Percentiles rank a stretch among this genome's conserved stretches.
phyloP scores from a whole-genome alignment of 2,888 invertebrate species.

The Ganaspis brasiliensis region DNA sequence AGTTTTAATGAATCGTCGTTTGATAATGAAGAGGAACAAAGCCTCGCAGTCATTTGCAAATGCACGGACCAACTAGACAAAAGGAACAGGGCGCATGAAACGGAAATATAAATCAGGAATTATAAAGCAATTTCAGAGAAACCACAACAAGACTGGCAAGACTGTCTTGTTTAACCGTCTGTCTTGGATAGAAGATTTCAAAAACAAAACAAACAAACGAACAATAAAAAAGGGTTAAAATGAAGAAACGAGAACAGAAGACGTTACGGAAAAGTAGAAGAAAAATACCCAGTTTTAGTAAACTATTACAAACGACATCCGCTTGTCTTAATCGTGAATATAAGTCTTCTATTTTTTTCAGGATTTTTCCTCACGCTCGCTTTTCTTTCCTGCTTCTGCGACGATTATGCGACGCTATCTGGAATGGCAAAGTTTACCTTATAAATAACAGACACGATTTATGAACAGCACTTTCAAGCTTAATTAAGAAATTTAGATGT shows the following conservation, averaged over 20 bases:
- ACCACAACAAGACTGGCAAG: conserved; percentile 67
- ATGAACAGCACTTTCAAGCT: background rate
- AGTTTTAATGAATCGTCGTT: conserved; percentile 37
- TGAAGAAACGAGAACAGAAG: conserved; percentile 41
- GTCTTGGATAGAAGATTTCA: conserved; percentile 3
- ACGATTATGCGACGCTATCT: conserved; percentile 31
- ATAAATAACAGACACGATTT: background rate
- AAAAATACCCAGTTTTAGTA: conserved; percentile 60
- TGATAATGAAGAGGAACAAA: conserved; percentile 34
- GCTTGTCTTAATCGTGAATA: conserved; percentile 71
- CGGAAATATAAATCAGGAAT: conserved; percentile 72
- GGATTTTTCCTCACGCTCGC: conserved; percentile 28
- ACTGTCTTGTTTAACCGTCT: conserved; percentile 27
- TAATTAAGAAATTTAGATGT: background rate
- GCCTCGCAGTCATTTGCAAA: conserved; percentile 37
- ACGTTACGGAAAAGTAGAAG: conserved; percentile 27
- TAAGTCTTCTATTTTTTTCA: conserved; percentile 64
- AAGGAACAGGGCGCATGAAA: conserved; percentile 43
- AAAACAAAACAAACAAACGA: conserved; percentile 26
- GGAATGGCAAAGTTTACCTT: background rate
- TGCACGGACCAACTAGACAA: conserved; percentile 31
- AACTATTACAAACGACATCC: conserved; percentile 69
- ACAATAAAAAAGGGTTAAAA: conserved; percentile 42
- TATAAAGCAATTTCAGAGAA: conserved; percentile 74
- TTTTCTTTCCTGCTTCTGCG: conserved; percentile 48